Evolutionary conservation across 1,140 invertebrate genomes (phyloP).

Genomic region (Argopecten irradians): DNA sequence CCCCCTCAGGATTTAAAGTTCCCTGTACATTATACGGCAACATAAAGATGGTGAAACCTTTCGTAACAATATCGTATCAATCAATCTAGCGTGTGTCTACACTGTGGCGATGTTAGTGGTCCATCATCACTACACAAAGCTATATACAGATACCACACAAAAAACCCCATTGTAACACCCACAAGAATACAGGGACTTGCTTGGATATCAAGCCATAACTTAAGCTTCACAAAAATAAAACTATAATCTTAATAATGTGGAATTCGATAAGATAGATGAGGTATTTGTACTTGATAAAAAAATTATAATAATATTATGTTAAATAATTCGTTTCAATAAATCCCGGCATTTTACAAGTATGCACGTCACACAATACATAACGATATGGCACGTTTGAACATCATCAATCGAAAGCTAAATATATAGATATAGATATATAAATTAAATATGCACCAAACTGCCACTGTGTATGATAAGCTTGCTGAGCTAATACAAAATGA

Average conservation of each 20-base stretch:
- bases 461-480: neutral
- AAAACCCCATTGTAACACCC: neutral
- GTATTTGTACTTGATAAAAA: neutral
- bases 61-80: too few species aligned
- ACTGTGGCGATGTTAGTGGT: too few species aligned
- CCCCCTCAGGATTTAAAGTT: too few species aligned
- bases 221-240: neutral
- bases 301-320: neutral
- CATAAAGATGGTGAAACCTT: too few species aligned
- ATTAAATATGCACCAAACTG: constrained; percentile 17
- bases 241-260: neutral
- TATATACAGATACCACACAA: neutral
- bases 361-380: neutral
- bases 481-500: neutral
- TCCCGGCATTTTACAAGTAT: neutral
- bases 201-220: neutral
- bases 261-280: constrained; percentile 11
- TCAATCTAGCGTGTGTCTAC: too few species aligned
- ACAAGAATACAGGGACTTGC: neutral
- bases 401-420: neutral
- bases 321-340: neutral
- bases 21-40: too few species aligned
- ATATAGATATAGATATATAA: too few species aligned
- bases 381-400: neutral
- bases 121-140: too few species aligned